Evolutionary conservation across 2,113 vertebrate genomes (phyloP), one percentile per base, ranked within the genome.

Genomic region (Oplegnathus fasciatus): DNA sequence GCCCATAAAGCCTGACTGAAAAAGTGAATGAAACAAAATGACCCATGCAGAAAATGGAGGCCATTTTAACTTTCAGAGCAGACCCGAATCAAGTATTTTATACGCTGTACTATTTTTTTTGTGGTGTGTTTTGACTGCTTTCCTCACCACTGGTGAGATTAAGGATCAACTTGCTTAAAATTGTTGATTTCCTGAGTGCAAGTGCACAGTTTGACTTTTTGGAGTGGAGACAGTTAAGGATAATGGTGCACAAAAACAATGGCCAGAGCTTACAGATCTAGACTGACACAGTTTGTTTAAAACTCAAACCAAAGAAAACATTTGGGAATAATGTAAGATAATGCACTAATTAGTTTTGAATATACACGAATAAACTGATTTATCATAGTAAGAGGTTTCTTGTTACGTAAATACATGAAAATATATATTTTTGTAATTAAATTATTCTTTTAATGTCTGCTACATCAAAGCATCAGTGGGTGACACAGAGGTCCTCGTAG

Each of bases 391-490:
- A 17, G 24, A 52, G 7, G 2, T 68, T 52, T 30, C 11, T 42
- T 74, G 8, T 60, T 79, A n/a, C 10, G 11, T 72, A 30, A 48
- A 24, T 0, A 28, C 15, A n/a, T 24, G 2, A 42, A 37, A 42
- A 52, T 24, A 7, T 32, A 3, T 74, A 11, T 48, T 44, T 73
- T 55, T 84, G 20, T 64, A 55, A 55, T 83, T 3, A 57, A 78
- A 72, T 28, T 1, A 32, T 58, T 37, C 0, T 42, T 42, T 48
- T 13, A 18, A 34, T 71, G 22, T 80, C 37, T 34, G 15, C 15
- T 69, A 72, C 70, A 84, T 90, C 65, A 84, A 88, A 86, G 48
- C 69, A n/a, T 48, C 40, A 62, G 57, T 48, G 52, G 55, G 69
- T 74, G 66, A 84, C 84, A 75, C 26, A 17, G 28, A 76, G 57